Conservation (phyloP, 1,140 invertebrate species). For the Danaus melanippus region DNA sequence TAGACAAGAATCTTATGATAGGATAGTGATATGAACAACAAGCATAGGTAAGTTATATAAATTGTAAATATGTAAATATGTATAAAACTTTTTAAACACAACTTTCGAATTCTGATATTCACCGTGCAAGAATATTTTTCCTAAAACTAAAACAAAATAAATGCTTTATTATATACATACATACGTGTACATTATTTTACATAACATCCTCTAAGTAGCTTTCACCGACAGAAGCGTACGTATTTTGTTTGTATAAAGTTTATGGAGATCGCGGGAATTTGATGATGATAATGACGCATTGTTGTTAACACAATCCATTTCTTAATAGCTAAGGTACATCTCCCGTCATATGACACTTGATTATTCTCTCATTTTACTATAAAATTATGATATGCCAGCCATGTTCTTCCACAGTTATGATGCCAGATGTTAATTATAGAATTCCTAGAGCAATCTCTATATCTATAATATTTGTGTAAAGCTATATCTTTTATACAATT, state of each 20-base stretch:
- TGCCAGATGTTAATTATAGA: no score
- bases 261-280: constrained; percentile 44
- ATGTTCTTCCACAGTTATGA: no score
- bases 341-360: constrained; percentile 10
- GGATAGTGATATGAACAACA: constrained; percentile 19
- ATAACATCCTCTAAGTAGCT: constrained; percentile 29
- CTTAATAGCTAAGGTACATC: constrained; percentile 16
- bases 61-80: no score
- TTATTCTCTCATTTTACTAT: constrained; percentile 10
- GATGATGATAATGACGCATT: constrained; percentile 49
- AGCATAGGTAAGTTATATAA: constrained; percentile 1
- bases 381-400: neutral
- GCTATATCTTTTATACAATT: no score
- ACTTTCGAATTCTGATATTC: no score
- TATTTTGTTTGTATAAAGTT: constrained; percentile 40
- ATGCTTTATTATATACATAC: neutral
- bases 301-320: constrained; percentile 44
- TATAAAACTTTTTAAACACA: no score
- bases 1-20: constrained; percentile 20
- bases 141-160: neutral
- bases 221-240: constrained; percentile 37
- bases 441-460: no score
- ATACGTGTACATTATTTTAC: constrained; percentile 3
- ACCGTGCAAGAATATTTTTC: no score
- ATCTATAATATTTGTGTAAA: no score